A percentile compares a stretch with the other conserved stretches of the same genome.
phyloP scores from a whole-genome alignment of 2,797 vertebrate species.

The Sternotherus odoratus region DNA sequence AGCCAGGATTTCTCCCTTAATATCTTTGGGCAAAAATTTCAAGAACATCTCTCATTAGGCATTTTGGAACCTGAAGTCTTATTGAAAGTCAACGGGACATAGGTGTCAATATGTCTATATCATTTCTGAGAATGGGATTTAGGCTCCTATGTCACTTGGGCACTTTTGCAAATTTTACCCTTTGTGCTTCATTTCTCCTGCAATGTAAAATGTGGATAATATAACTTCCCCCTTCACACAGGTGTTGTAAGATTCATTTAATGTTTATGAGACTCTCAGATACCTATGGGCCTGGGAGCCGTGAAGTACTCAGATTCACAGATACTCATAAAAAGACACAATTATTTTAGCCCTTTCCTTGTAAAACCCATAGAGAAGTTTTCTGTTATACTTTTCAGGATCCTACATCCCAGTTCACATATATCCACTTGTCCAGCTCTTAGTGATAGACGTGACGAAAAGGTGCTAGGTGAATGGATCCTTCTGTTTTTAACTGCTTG shows the following conservation, averaged over 20 bases:
- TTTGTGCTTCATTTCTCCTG: background rate
- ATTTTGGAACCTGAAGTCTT: background rate
- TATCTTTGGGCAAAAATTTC: background rate
- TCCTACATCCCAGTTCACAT: too few species aligned
- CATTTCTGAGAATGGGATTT: background rate
- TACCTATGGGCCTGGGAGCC: background rate
- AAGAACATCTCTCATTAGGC: background rate
- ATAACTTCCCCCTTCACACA: background rate
- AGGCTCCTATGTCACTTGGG: background rate
- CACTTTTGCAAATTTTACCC: background rate
- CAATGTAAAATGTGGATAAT: background rate
- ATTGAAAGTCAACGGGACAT: background rate
- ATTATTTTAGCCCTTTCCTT: too few species aligned
- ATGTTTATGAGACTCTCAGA: background rate
- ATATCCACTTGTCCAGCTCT: too few species aligned
- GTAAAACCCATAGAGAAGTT: too few species aligned
- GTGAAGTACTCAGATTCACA: background rate
- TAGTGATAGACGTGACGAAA: too few species aligned
- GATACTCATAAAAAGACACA: background rate
- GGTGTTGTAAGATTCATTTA: background rate
- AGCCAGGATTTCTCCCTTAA: background rate
- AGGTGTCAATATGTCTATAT: fast-evolving
- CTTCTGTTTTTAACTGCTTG: too few species aligned
- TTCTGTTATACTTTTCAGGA: too few species aligned
- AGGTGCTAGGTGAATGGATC: too few species aligned